Percentiles rank a stretch among this genome's conserved stretches.
Conservation (phyloP, 92 coral and sea anemone species). For the Phymanthus crucifer region DNA sequence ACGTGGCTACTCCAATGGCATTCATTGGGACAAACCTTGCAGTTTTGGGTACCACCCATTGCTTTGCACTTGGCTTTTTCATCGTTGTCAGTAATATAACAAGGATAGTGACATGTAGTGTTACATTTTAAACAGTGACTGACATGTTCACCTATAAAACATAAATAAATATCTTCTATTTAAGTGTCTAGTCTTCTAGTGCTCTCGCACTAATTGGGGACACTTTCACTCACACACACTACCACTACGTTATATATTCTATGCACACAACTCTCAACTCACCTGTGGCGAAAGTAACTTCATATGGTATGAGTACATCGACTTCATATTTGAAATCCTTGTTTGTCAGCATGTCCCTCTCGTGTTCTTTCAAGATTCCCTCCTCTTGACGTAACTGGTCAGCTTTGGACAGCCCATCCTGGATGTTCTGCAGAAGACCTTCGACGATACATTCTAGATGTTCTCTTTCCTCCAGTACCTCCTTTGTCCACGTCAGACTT, state of each 20-base stretch:
- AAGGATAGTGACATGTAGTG: slow-evolving; percentile 38
- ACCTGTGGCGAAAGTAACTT: neutral
- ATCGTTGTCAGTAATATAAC: slow-evolving; percentile 17
- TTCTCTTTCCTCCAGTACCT: slow-evolving; percentile 39
- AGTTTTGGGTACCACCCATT: slow-evolving; percentile 8
- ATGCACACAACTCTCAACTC: too few relatives aligned
- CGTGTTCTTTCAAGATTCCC: slow-evolving; percentile 27
- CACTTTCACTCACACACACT: too few relatives aligned
- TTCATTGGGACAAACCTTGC: slow-evolving; percentile 23
- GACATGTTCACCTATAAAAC: too few relatives aligned
- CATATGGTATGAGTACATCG: neutral
- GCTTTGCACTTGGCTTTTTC: slow-evolving; percentile 13
- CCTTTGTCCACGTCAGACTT: slow-evolving; percentile 35
- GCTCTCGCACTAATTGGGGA: too few relatives aligned
- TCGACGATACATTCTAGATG: slow-evolving; percentile 24
- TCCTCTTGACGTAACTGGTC: slow-evolving; percentile 50
- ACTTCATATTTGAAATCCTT: slow-evolving; percentile 38
- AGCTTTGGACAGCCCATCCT: slow-evolving; percentile 25
- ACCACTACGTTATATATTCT: too few relatives aligned
- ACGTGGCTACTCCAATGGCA: slow-evolving; percentile 35
- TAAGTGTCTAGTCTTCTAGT: too few relatives aligned
- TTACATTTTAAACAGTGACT: neutral
- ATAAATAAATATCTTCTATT: too few relatives aligned
- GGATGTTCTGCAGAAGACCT: slow-evolving; percentile 37
- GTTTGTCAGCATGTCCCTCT: slow-evolving; percentile 40